Evolutionary conservation across 1,140 invertebrate species (phyloP), one percentile per base, ranked within the genome.

Genomic region (Drosophila guanche): DNA sequence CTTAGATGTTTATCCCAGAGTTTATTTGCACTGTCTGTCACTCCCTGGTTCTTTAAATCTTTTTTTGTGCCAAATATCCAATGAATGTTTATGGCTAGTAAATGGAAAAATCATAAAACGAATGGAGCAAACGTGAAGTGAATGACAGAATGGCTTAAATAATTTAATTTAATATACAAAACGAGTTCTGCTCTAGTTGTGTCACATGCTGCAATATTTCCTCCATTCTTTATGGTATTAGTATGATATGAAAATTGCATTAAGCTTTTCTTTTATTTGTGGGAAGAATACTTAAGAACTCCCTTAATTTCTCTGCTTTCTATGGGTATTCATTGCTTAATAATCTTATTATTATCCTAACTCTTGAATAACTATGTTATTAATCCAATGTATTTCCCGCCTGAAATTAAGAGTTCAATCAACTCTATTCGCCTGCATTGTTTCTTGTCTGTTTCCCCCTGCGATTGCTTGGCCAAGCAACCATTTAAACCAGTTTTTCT

Each of bases 401-500:
- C 23, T 67, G 65, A 62, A 68, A 51, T 63, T 16, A 37, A 43
- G 22, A 65, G 70, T 63, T 73, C 70, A 57, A 23, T 73, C 42
- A 73, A 73, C 70, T 48, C 25, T 40, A 46, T 50, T 37, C 10
- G 27, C 25, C 42, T 73, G 58, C 69, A 62, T 51, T 55, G 23
- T 55, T 20, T 62, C 51, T 52, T 72, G n/a, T 29, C 10, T n/a
- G 27, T 55, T 50, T 70, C 58, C 33, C 29, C 42, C 23, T 73
- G 25, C 60, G 40, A 70, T 42, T 48, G 7, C 33, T 23, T 46
- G 37, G 20, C 12, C 40, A 37, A 37, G 33, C 10, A n/a, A 73
- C 69, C 51, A 37, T 56, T 46, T 51, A 73, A 73, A 73, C 69
- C 70, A 37, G 70, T 73, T 73, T 61, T 45, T 27, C 54, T 56